Conservation (phyloP, 2,888 invertebrate species). For the Cryptocephalus moraei region DNA sequence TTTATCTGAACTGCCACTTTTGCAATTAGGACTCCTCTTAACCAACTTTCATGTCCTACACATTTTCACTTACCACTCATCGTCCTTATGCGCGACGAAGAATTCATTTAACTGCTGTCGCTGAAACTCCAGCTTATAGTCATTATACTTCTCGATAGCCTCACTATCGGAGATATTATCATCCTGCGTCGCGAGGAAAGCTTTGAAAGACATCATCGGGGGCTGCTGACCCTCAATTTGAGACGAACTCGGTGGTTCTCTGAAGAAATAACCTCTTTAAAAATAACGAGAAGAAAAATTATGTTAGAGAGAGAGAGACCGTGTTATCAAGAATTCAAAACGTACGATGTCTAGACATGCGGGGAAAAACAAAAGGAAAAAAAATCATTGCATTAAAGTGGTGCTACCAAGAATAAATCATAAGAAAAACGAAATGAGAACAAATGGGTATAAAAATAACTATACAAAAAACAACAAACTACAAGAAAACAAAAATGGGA, state of each 20-base stretch:
- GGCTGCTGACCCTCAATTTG: slow-evolving; percentile 59
- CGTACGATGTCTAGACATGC: slow-evolving; percentile 14
- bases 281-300: slow-evolving; percentile 2
- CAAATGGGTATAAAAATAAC: not conserved
- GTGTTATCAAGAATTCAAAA: slow-evolving; percentile 6
- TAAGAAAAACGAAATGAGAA: not conserved
- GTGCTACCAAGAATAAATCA: too few species aligned
- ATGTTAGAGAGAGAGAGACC: slow-evolving; percentile 3
- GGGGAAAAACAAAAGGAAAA: not conserved
- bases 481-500: slow-evolving; percentile 1
- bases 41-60: too few species aligned
- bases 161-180: slow-evolving; percentile 97
- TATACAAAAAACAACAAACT: not conserved
- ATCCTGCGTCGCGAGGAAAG: slow-evolving; percentile 91
- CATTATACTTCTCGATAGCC: slow-evolving; percentile 92
- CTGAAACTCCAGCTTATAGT: slow-evolving; percentile 95
- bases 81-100: slow-evolving; percentile 97
- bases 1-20: too few species aligned
- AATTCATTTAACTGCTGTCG: slow-evolving; percentile 96
- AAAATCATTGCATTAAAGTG: not conserved
- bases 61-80: slow-evolving; percentile 90
- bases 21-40: too few species aligned
- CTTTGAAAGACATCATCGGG: slow-evolving; percentile 94
- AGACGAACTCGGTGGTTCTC: slow-evolving; percentile 33
- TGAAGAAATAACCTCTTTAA: slow-evolving; percentile 9